Base-by-base conservation (phyloP, 1,140 invertebrate genomes). In the Drosophila kurseongensis region DNA sequence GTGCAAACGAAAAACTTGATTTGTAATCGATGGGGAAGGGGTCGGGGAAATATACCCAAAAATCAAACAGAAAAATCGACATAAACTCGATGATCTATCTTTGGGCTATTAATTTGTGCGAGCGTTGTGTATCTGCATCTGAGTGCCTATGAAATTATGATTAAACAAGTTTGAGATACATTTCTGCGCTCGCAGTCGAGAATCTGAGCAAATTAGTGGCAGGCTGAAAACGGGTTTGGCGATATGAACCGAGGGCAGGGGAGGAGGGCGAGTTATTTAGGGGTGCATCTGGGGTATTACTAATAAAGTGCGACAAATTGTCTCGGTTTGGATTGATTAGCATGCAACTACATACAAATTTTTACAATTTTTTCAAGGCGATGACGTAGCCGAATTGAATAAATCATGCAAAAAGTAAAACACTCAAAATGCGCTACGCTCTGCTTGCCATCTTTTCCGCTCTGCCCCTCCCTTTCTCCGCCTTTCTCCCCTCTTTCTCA, bases 401-500 rank as follows among this genome's bases (percentile, higher is more conserved):
- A 78, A 78, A 78, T 76, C 74, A 76, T 67, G 57, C n/a, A 27
- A 47, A 76, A 75, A 75, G 65, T 66, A 42, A 61, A 76, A 80
- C 60, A 56, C 56, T 75, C 74, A 55, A 40, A 42, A 32, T 59
- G 41, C 45, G 58, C 48, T 50, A 45, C 62, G 72, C 61, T 77
- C 71, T 61, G 57, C 45, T 59, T 68, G 68, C 71, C 41, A 74
- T 48, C 55, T 45, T 32, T 54, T 44, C n/a, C 23, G 18, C 29
- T 29, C 18, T 12, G 29, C 10, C 52, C 12, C 47, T 38, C 35
- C 58, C 50, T 38, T 47, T 32, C 23, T 29, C 27, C 36, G 0
- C 23, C 16, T 51, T 32, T 9, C 44, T 54, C 14, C 23, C 14
- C 27, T 32, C 10, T 6, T 7, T 51, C 38, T 44, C 10, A 0